Conservation (phyloP, 2,888 invertebrate species). For the Scaptomyza tumidula region DNA sequence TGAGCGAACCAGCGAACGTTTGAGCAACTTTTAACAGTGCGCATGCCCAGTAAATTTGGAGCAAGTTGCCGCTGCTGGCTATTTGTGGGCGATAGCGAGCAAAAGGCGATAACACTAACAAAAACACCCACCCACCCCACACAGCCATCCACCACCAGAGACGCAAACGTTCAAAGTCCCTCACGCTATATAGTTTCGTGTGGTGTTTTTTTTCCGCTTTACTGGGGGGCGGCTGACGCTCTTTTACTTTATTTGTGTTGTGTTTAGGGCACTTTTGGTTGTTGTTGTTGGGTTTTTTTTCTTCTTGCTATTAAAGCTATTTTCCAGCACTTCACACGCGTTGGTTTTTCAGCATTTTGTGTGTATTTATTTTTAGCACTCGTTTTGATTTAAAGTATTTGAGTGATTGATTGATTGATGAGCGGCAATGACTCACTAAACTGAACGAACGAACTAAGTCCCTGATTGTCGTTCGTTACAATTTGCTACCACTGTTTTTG, state of each 20-base stretch:
- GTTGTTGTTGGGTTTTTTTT: slow-evolving; percentile 17
- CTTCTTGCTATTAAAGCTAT: not conserved
- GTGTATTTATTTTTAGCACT: slow-evolving; percentile 11
- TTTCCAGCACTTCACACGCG: slow-evolving; percentile 24
- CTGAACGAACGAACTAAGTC: slow-evolving; percentile 26
- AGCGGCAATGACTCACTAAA: slow-evolving; percentile 39
- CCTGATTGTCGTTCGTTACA: slow-evolving; percentile 31
- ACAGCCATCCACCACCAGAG: slow-evolving; percentile 49
- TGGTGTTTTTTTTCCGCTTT: slow-evolving; percentile 38
- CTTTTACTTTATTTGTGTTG: slow-evolving; percentile 23
- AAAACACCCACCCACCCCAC: slow-evolving; percentile 32
- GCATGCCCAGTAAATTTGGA: slow-evolving; percentile 68
- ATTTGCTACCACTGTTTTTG: slow-evolving; percentile 33
- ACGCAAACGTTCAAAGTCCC: slow-evolving; percentile 52
- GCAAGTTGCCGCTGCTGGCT: slow-evolving; percentile 68
- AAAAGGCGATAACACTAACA: slow-evolving; percentile 63
- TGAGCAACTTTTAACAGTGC: slow-evolving; percentile 40
- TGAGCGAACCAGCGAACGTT: slow-evolving; percentile 45
- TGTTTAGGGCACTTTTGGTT: slow-evolving; percentile 50
- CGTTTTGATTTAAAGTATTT: slow-evolving; percentile 16
- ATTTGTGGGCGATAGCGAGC: slow-evolving; percentile 61
- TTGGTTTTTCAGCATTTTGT: slow-evolving; percentile 4
- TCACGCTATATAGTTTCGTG: slow-evolving; percentile 37
- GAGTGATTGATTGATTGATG: slow-evolving; percentile 36
- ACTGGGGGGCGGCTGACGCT: slow-evolving; percentile 26